These are phyloP conservation scores for Apamea sordens DNA, from an alignment of 2,888 invertebrate genomes.

Conservation along the genomic window DNA sequence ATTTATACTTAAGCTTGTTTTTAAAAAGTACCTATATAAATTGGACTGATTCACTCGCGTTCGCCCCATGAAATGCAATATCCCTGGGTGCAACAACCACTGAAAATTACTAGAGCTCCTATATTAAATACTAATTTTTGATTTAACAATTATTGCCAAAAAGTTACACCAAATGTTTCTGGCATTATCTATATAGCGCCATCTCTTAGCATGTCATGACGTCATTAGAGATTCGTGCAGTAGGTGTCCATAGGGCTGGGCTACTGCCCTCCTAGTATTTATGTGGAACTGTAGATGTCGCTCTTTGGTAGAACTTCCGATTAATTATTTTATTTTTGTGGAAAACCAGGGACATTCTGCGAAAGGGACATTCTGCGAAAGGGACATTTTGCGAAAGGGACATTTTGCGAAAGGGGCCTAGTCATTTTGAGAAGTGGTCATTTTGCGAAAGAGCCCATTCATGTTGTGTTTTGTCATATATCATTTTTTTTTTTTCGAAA, in stretches of 20 bases:
- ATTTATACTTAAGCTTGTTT: neutral
- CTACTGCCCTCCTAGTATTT: neutral
- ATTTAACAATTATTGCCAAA: neutral
- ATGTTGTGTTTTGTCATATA: no score
- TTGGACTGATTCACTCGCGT: neutral
- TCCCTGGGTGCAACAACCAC: neutral
- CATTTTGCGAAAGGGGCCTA: no score
- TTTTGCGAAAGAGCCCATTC: no score
- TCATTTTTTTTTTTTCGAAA: no score
- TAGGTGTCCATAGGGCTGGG: neutral
- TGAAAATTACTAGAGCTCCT: neutral
- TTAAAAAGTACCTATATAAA: neutral
- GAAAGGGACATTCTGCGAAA: no score
- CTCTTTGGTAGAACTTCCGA: neutral
- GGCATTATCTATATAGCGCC: neutral
- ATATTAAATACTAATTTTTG: neutral
- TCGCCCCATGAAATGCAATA: neutral
- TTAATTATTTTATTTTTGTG: neutral
- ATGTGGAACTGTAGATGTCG: neutral
- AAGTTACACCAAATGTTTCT: neutral
- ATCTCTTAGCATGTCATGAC: neutral
- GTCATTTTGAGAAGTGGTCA: no score
- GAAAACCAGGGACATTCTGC: no score
- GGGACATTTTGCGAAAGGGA: no score
- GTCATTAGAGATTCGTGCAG: neutral